phyloP scores from a whole-genome alignment of 2,888 invertebrate genomes.

The Rhaphigaster nebulosa region DNA sequence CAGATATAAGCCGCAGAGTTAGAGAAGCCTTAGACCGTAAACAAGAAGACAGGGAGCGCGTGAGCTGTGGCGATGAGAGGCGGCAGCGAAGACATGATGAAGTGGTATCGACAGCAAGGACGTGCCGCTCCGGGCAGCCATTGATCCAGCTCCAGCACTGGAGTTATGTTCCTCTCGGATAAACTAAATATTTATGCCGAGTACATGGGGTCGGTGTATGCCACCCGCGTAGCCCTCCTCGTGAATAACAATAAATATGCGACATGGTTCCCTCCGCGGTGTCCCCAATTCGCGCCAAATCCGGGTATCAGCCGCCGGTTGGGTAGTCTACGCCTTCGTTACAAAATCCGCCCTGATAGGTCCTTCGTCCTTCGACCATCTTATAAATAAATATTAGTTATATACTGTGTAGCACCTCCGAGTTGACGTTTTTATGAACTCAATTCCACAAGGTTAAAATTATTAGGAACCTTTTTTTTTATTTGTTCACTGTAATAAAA shows the following conservation, averaged over 20 bases:
- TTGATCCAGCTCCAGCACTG: background rate
- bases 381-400: conserved; percentile 16
- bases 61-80: conserved; percentile 6
- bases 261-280: conserved; percentile 13
- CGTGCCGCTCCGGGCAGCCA: conserved; percentile 2
- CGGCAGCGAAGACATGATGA: conserved; percentile 6
- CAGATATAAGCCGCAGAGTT: background rate
- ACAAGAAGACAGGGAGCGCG: conserved; percentile 7
- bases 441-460: too few species aligned
- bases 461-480: too few species aligned
- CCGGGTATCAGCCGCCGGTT: background rate
- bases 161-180: conserved; percentile 12
- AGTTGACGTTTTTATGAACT: too few species aligned
- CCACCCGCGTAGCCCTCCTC: conserved; percentile 20
- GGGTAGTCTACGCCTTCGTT: background rate
- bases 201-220: conserved; percentile 32
- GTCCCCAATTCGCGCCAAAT: conserved; percentile 42
- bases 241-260: conserved; percentile 48
- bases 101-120: conserved; percentile 35
- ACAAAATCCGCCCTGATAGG: background rate
- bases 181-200: conserved; percentile 40
- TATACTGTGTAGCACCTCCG: background rate
- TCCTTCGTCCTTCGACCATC: background rate
- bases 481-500: too few species aligned
- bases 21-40: background rate